Percentiles rank a stretch among this genome's conserved stretches.
phyloP scores from a whole-genome alignment of 2,888 invertebrate genomes.

The Horisme vitalbata region DNA sequence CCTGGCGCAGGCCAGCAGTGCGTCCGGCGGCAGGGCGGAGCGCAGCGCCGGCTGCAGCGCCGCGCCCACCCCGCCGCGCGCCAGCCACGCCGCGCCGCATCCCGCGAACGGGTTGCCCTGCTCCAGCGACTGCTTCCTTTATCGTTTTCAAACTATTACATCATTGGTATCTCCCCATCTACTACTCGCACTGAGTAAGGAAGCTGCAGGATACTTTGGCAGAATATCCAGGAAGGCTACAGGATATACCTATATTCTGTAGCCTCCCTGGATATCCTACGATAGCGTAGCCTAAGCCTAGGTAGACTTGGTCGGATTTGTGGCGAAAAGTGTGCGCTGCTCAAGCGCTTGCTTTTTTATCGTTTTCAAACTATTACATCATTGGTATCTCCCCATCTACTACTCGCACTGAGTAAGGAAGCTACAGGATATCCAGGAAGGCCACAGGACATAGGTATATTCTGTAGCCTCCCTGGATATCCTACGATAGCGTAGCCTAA shows the following conservation, averaged over 20 bases:
- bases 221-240: no score
- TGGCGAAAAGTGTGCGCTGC: conserved; percentile 83
- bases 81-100: conserved; percentile 74
- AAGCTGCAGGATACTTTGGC: no score
- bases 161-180: conserved; percentile 45
- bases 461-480: no score
- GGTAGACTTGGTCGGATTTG: no score
- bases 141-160: conserved; percentile 56
- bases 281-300: no score
- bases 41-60: conserved; percentile 81
- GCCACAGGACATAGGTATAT: no score
- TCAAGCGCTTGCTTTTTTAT: conserved; percentile 85
- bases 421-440: no score
- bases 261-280: no score
- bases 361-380: conserved; percentile 57
- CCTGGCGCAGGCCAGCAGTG: conserved; percentile 94
- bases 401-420: no score
- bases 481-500: no score
- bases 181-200: no score
- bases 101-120: conserved; percentile 83
- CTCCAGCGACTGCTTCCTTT: conserved; percentile 86
- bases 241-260: no score
- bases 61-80: conserved; percentile 69
- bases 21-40: conserved; percentile 86
- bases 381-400: conserved; percentile 41